Conservation (phyloP, 2,888 invertebrate genomes). For the Ecliptopera silaceata region DNA sequence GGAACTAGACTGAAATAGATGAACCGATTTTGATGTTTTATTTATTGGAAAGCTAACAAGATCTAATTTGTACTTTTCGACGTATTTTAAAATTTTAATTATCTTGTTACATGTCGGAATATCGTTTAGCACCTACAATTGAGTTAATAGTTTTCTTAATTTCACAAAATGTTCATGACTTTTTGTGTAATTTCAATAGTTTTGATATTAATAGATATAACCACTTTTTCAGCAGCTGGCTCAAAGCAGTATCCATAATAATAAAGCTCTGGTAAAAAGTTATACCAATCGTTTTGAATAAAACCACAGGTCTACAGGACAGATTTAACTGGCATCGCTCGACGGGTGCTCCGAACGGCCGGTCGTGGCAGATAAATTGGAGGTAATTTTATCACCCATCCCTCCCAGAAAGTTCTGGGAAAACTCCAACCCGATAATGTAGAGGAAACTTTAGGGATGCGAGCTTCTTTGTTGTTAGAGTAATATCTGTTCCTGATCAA, state of each 20-base stretch:
- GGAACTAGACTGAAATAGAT: too few species aligned
- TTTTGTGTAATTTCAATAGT: too few species aligned
- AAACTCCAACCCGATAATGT: slow-evolving; percentile 49
- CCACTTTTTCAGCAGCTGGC: too few species aligned
- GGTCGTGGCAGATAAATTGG: slow-evolving; percentile 60
- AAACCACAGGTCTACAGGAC: slow-evolving; percentile 30
- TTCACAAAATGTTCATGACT: too few species aligned
- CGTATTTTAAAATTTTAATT: too few species aligned
- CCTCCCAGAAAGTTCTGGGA: slow-evolving; percentile 51
- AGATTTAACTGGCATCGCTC: slow-evolving; percentile 48
- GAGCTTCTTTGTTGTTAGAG: slow-evolving; percentile 32
- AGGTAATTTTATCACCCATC: slow-evolving; percentile 67
- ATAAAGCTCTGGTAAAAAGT: slow-evolving; percentile 4
- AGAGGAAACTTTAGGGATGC: slow-evolving; percentile 33
- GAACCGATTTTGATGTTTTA: too few species aligned
- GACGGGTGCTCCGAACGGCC: slow-evolving; percentile 68
- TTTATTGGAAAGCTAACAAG: too few species aligned
- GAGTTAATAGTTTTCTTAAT: too few species aligned
- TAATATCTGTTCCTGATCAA: slow-evolving; percentile 18
- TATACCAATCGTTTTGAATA: slow-evolving; percentile 13
- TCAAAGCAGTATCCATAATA: neutral
- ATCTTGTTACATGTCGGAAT: too few species aligned
- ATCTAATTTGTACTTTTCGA: too few species aligned
- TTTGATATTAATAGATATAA: too few species aligned
- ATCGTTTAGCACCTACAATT: too few species aligned